Evolutionary conservation across 2,888 invertebrate genomes (phyloP).

Genomic region (Apantesis nais): DNA sequence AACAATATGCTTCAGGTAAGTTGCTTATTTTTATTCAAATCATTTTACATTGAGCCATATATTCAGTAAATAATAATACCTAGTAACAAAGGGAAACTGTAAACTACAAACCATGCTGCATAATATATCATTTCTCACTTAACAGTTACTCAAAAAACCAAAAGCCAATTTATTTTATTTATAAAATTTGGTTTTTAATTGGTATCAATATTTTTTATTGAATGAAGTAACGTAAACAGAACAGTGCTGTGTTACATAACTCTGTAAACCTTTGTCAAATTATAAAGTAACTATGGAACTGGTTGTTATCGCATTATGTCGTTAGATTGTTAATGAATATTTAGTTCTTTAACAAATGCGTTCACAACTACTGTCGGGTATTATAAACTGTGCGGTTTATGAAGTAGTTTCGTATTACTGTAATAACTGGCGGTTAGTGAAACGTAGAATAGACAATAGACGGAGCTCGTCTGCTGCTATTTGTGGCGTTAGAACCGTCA

Average conservation of each 20-base stretch:
- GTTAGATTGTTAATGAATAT: not conserved
- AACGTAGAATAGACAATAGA: not conserved
- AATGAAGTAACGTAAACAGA: not conserved
- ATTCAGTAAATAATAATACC: no score
- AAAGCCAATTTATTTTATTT: no score
- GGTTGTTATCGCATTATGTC: slow-evolving; percentile 2
- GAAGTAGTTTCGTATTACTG: not conserved
- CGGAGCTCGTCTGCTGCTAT: not conserved
- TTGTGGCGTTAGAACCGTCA: not conserved
- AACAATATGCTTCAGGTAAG: slow-evolving; percentile 87
- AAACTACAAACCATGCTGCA: not conserved
- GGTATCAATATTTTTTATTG: not conserved
- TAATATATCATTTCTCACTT: not conserved
- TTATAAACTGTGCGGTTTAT: not conserved
- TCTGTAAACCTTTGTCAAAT: slow-evolving; percentile 2
- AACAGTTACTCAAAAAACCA: no score
- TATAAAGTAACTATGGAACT: not conserved
- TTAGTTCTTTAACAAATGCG: slow-evolving; percentile 1
- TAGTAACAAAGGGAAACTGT: not conserved
- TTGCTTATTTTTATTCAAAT: slow-evolving; percentile 27
- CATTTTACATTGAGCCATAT: no score
- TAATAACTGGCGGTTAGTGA: not conserved
- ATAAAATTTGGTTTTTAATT: not conserved
- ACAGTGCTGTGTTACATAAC: not conserved
- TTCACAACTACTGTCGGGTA: not conserved